Evolutionary conservation across 2,797 vertebrate genomes (phyloP).

Genomic region (Molothrus ater): DNA sequence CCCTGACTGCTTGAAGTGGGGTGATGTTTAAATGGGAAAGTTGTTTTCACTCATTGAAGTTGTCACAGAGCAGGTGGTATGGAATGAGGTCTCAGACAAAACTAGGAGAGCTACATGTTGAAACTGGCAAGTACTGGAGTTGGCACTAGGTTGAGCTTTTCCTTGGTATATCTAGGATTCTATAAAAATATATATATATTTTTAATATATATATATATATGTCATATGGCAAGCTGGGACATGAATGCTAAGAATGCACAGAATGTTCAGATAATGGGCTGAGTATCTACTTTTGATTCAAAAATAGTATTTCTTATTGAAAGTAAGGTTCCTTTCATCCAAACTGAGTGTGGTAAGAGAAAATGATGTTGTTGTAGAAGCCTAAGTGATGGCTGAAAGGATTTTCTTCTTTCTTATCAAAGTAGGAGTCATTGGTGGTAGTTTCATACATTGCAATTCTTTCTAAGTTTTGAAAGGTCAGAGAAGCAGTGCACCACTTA

Average conservation of each 20-base stretch:
- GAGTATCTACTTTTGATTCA: neutral
- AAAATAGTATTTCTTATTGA: neutral
- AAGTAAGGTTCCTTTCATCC: neutral
- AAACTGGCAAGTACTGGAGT: neutral
- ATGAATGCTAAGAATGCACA: neutral
- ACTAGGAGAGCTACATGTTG: neutral
- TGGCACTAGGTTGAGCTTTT: neutral
- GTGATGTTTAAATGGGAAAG: neutral
- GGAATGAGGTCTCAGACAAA: neutral
- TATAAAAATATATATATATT: too few relatives aligned
- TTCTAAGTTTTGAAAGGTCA: neutral
- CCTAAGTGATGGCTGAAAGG: neutral
- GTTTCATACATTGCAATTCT: neutral
- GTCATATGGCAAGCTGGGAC: neutral
- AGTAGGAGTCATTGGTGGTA: neutral
- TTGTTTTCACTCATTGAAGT: neutral
- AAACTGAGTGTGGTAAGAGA: neutral
- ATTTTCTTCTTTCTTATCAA: neutral
- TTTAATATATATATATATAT: neutral
- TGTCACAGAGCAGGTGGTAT: neutral
- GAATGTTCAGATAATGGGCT: neutral
- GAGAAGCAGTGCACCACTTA: neutral
- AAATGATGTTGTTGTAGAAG: neutral
- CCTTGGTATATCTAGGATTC: neutral
- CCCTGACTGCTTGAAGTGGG: neutral